Base-by-base conservation (phyloP, 2,888 invertebrate genomes). In the Sipunculus nudus region DNA sequence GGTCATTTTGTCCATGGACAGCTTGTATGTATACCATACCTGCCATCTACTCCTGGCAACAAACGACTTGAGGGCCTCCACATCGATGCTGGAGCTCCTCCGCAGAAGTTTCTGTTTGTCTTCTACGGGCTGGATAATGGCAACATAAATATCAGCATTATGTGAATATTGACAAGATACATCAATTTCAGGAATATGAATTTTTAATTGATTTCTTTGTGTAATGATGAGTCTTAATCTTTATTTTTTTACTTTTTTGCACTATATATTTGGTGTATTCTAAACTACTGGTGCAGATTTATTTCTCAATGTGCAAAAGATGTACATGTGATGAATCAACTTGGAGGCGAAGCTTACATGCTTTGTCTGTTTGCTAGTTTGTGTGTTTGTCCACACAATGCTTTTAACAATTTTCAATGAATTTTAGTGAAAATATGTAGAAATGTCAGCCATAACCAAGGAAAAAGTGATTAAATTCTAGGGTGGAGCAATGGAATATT, bases 41-140 rank as follows among this genome's bases (percentile, higher is more conserved):
- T 85, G 85, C 86, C 86, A 86, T 65, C 84, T 71, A 59, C 83
- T 82, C 53, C 84, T 70, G 6, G 85, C 85, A 55, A 85, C 80
- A 71, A 86, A 86, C 38, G 83, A 81, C 65, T 84, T 85, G 59
- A 87, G 81, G 61, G 82, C 80, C 47, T 82, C 79, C 16, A 84
- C 80, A 70, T 85, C 86, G 64, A 85, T 84, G 63, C 76, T 77
- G 29, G 83, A 82, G n/a, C 77, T 78, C 61, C 79, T 78, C 31
- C 79, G 75, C 63, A 70, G 72, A 53, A 68, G 72, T 66, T 70
- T 67, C 53, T 81, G 74, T 49, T 71, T 74, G 67, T 76, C 78
- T 65, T 76, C 78, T 62, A 57, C 71, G 55, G 80, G 80, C 79
- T 81, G 67, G 26, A 73, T 66, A 59, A 31, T 21, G 32, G 45